Conservation (phyloP, 64 coral and sea anemone genomes). For the Dendronephthya gigantea region DNA sequence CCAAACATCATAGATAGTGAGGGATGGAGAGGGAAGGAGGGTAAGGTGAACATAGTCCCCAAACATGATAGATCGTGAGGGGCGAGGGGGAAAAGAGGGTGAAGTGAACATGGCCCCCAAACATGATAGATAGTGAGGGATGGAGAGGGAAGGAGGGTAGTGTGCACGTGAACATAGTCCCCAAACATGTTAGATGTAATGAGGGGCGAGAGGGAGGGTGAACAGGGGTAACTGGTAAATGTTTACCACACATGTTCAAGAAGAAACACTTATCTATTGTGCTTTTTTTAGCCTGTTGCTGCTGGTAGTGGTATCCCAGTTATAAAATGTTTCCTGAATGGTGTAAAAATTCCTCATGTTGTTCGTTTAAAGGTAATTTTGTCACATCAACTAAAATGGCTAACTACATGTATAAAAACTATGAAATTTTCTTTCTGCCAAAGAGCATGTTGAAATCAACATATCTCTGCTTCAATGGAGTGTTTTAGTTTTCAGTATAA, state of each 20-base stretch:
- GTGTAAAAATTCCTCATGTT: slow-evolving; percentile 80
- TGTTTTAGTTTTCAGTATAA: too few species aligned
- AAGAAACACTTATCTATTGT: neutral
- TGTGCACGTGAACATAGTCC: too few species aligned
- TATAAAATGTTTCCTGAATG: slow-evolving; percentile 97
- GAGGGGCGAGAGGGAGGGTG: too few species aligned
- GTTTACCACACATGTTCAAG: neutral
- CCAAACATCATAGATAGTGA: neutral
- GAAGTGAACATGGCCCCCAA: too few species aligned
- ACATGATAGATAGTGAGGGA: too few species aligned
- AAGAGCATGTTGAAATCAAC: too few species aligned
- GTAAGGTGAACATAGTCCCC: neutral
- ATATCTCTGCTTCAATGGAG: too few species aligned
- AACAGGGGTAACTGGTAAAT: too few species aligned
- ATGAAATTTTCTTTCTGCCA: neutral
- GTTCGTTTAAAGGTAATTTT: slow-evolving; percentile 66
- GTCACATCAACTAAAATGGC: neutral
- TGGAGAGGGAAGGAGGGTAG: too few species aligned
- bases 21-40: neutral
- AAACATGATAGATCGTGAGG: too few species aligned
- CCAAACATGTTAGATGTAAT: too few species aligned
- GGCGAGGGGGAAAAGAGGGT: too few species aligned
- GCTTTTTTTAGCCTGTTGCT: slow-evolving; percentile 65
- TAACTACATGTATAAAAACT: neutral
- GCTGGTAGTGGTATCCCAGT: slow-evolving; percentile 96